phyloP scores from a whole-genome alignment of 2,797 vertebrate genomes.

The Pachyuromys duprasi region DNA sequence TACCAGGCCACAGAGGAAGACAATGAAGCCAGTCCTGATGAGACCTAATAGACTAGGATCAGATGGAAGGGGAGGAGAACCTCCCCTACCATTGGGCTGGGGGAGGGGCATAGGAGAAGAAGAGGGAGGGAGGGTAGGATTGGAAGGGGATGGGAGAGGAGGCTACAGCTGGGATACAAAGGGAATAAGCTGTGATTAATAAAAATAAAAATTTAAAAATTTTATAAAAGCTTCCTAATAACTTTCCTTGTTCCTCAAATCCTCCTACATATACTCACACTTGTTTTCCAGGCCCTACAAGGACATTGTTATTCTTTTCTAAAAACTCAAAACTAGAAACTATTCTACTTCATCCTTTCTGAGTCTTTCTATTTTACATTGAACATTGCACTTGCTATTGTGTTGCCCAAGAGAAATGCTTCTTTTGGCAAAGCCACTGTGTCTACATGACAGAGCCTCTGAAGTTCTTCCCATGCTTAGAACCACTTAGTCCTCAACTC shows the following conservation, averaged over 20 bases:
- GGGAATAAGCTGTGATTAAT: no score
- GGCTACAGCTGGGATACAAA: no score
- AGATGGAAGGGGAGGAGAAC: no score
- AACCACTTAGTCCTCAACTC: not conserved
- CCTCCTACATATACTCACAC: not conserved
- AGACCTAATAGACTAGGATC: no score
- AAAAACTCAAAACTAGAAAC: conserved; percentile 25
- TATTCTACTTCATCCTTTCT: not conserved
- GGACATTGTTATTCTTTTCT: not conserved
- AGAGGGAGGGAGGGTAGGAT: no score
- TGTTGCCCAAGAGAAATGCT: not conserved
- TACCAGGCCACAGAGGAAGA: no score
- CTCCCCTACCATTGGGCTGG: no score
- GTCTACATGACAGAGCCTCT: not conserved
- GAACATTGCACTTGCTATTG: not conserved
- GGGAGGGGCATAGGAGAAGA: no score
- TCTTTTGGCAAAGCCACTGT: conserved; percentile 30
- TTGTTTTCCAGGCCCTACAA: not conserved
- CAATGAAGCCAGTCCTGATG: no score
- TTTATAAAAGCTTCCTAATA: conserved; percentile 37
- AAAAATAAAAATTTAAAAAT: not conserved
- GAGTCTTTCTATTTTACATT: conserved; percentile 35
- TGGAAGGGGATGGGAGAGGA: no score
- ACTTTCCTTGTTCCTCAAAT: not conserved
- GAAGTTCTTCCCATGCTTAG: not conserved